Conservation (phyloP, 2,888 invertebrate species). For the Torymus texanus region DNA sequence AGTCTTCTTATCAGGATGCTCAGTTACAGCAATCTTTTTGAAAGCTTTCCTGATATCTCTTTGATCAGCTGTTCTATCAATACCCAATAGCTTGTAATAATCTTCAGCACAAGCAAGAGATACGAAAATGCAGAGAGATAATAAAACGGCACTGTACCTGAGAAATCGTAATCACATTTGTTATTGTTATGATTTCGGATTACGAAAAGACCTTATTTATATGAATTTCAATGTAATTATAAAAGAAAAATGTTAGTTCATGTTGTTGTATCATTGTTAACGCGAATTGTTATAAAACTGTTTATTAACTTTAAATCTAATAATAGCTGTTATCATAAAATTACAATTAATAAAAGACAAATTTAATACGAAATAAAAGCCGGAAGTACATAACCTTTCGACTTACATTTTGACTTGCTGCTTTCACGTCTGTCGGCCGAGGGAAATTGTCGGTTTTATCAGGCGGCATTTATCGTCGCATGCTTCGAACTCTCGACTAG, state of each 20-base stretch:
- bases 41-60: conserved; percentile 86
- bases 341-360: not conserved
- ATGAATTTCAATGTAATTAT: too few relatives aligned
- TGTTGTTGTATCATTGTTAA: too few relatives aligned
- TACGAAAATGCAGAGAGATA: conserved; percentile 54
- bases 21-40: conserved; percentile 84
- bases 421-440: not conserved
- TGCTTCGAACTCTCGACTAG: not conserved
- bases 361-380: not conserved
- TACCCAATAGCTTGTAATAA: conserved; percentile 83
- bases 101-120: conserved; percentile 72
- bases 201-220: too few relatives aligned
- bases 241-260: too few relatives aligned
- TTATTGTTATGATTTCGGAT: too few relatives aligned
- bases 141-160: conserved; percentile 29
- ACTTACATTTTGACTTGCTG: conserved; percentile 46
- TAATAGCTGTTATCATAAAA: not conserved
- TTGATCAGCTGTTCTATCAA: conserved; percentile 81
- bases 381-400: conserved; percentile 21
- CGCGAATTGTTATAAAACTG: too few relatives aligned
- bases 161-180: not conserved
- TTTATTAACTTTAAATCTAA: too few relatives aligned
- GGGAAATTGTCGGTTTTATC: not conserved
- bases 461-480: conserved; percentile 1
- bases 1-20: conserved; percentile 86